These are phyloP conservation scores for Dicyrtomina minuta DNA, from an alignment of 2,888 invertebrate genomes.

Conservation along the genomic window DNA sequence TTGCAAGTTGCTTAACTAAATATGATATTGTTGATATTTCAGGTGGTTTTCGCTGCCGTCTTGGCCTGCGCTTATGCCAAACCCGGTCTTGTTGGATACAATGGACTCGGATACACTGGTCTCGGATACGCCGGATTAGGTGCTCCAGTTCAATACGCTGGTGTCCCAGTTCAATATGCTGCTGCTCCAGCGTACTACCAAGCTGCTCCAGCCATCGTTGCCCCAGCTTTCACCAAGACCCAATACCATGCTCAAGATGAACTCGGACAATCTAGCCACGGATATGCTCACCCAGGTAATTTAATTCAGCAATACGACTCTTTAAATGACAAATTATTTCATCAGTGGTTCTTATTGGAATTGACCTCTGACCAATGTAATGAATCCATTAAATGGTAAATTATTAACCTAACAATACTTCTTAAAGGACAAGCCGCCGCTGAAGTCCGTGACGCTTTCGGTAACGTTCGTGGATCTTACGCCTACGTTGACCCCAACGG, in stretches of 20 bases:
- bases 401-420: background rate
- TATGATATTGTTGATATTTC: conserved; percentile 15
- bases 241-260: conserved; percentile 65
- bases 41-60: conserved; percentile 49
- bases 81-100: conserved; percentile 19
- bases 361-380: background rate
- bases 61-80: conserved; percentile 45
- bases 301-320: background rate
- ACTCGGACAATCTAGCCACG: conserved; percentile 58
- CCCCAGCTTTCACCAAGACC: conserved; percentile 47
- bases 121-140: background rate
- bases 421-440: conserved; percentile 47
- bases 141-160: no score
- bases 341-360: no score
- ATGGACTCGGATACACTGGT: background rate
- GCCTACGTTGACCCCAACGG: conserved; percentile 60
- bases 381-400: background rate
- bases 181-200: conserved; percentile 10
- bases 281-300: conserved; percentile 31
- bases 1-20: no score
- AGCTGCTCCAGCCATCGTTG: conserved; percentile 23
- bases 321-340: no score
- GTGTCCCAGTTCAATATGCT: conserved; percentile 7
- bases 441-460: conserved; percentile 51
- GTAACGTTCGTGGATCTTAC: conserved; percentile 51